Percentiles rank a stretch among this genome's conserved stretches.
Evolutionary conservation across 2,888 invertebrate species (phyloP).

Genomic region (Pardosa pseudoannulata): DNA sequence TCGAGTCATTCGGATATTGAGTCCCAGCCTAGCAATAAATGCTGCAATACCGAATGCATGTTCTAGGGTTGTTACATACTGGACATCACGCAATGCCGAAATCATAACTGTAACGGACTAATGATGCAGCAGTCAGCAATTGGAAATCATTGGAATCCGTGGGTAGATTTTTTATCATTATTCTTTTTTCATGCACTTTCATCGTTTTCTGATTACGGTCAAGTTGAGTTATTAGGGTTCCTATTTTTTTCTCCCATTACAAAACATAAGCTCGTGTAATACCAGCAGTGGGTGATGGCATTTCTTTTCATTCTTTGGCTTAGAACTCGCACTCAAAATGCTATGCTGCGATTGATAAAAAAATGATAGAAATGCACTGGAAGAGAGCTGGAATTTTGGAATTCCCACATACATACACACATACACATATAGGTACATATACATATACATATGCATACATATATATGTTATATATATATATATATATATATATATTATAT

Average conservation of each 20-base stretch:
- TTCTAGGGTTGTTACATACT: constrained; percentile 18
- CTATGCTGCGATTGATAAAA: too few relatives aligned
- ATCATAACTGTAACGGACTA: constrained; percentile 30
- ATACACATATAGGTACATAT: too few relatives aligned
- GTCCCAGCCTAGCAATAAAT: not conserved
- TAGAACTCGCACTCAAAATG: too few relatives aligned
- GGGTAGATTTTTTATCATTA: constrained; percentile 16
- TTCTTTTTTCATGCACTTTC: constrained; percentile 27
- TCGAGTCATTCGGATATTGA: not conserved
- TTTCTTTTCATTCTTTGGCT: too few relatives aligned
- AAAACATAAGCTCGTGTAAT: constrained; percentile 34
- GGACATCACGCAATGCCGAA: constrained; percentile 31
- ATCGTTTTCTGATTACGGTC: constrained; percentile 58
- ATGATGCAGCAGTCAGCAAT: constrained; percentile 34
- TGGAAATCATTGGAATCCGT: constrained; percentile 23
- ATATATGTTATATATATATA: too few relatives aligned
- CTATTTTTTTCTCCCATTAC: constrained; percentile 4
- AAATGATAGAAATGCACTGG: too few relatives aligned
- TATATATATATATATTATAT: too few relatives aligned
- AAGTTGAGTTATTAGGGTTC: constrained; percentile 43
- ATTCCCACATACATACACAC: too few relatives aligned
- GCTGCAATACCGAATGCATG: constrained; percentile 22
- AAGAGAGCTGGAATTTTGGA: too few relatives aligned
- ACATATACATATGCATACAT: too few relatives aligned
- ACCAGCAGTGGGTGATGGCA: constrained; percentile 25